Base-by-base conservation (phyloP, 1,140 invertebrate species). In the Drosophila sucinea region DNA sequence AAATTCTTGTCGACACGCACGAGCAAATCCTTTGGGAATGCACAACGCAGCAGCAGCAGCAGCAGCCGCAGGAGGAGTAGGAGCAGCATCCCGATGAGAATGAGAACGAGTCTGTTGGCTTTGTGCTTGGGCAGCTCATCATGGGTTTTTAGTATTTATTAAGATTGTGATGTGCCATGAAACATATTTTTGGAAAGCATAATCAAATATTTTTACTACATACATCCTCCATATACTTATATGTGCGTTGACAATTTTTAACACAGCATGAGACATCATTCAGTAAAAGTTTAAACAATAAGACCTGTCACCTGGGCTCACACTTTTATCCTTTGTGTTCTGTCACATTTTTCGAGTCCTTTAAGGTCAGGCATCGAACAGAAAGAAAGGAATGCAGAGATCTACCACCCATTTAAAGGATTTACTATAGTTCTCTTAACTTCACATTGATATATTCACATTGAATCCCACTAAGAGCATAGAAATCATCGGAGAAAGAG, bases 1-100 rank as follows among this genome's bases (percentile, higher is more conserved):
- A 87, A 87, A 87, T 87, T 87, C 84, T 89, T 87, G 83, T 83
- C 83, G 84, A 86, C 83, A 86, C 83, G 83, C 83, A 86, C 83
- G 83, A 86, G 84, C 83, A 86, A 87, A 77, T 80, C 83, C 77
- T 74, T 80, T 80, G 80, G 77, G 84, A 84, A 77, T 83, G 75
- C 82, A 75, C 65, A 64, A 79, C 77, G 61, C 71, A 60, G 70
- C 77, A 67, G 51, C 58, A 64, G 41, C 51, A 67, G 35, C 58
- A 29, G 10, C 29, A 47, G 35, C 8, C 3, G 17, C 1, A 57
- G 25, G 55, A 25, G 4, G 51, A 73, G 56, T 40, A 67, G 7
- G 23, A 51, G 44, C 29, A 60, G 33, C 64, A 40, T 60, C 82
- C 81, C 79, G 75, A 6, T 17, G 23, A 38, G 7, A 35, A 44